Evolutionary conservation across 2,113 vertebrate genomes (phyloP), one percentile per base, ranked within the genome.

Genomic region (Oxygymnocypris stewartii): DNA sequence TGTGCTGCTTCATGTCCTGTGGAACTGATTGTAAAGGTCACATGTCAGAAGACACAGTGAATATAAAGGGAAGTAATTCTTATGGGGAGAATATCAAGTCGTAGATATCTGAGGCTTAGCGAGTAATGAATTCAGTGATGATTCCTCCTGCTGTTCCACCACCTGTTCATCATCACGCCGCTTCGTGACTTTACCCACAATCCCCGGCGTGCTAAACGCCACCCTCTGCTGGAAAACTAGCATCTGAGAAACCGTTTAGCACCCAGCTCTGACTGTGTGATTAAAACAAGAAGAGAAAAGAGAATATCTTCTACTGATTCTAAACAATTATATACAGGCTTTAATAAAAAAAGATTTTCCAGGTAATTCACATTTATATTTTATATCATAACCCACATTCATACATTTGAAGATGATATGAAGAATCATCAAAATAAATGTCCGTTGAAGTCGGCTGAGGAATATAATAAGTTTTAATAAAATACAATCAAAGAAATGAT

Each of bases 121-220:
- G 91, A 88, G 85, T 91, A 91, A 94, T 93, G 87, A 89, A 94
- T 93, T 93, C 91, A 88, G 92, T 23, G 91, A 87, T 81, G 89
- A 93, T 86, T 82, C 89, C 84, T 92, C 94, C 93, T 90, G 93
- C 94, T 94, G 92, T 91, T 84, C 87, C 59, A 82, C 93, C 93
- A 93, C 92, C 93, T 95, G 95, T 92, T 95, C 91, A 57, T 84
- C 90, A 91, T 20, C 23, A 73, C 31, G n/a, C 6, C 0, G 42
- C 80, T 88, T 31, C 51, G 23, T 79, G 79, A 86, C 81, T 84
- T 86, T 86, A 86, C 79, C 80, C 74, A 88, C 65, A 65, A 88
- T 86, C 23, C 87, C 61, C 40, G 44, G 79, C 12, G 76, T 71
- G 61, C 28, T 13, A 11, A 18, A 51, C 4, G 49, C 31, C 65